Conservation (phyloP, 2,797 vertebrate species). For the Propithecus deckenii region DNA sequence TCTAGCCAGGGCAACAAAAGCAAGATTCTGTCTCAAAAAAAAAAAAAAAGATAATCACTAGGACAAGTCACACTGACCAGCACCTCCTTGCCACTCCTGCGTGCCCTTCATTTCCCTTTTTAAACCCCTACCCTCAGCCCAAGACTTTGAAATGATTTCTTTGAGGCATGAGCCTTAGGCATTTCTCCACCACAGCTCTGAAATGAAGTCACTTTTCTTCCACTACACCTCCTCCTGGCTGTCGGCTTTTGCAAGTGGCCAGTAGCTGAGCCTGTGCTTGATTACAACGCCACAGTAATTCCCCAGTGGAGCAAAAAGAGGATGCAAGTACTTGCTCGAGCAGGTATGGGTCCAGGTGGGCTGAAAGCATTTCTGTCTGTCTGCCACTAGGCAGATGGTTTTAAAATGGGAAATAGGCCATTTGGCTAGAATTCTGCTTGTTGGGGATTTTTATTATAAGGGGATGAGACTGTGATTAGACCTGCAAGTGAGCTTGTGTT, state of each 20-base stretch:
- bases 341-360: background rate
- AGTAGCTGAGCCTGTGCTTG: background rate
- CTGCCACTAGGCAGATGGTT: background rate
- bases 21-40: no score
- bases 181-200: background rate
- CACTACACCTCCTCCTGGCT: background rate
- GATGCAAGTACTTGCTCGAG: conserved; percentile 4
- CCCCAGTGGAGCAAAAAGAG: conserved; percentile 39
- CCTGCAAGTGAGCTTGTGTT: background rate
- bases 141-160: background rate
- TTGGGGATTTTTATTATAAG: conserved; percentile 1
- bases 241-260: background rate
- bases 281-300: conserved; percentile 24
- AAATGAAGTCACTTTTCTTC: background rate
- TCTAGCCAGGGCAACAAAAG: no score
- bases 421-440: background rate
- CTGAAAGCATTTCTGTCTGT: background rate
- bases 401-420: conserved; percentile 43
- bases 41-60: background rate
- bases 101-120: background rate
- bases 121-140: background rate
- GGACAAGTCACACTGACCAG: background rate
- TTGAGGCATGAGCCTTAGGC: background rate
- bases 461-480: background rate
- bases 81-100: background rate